Base-by-base conservation (phyloP, 2,797 vertebrate species). In the Karalla daura region DNA sequence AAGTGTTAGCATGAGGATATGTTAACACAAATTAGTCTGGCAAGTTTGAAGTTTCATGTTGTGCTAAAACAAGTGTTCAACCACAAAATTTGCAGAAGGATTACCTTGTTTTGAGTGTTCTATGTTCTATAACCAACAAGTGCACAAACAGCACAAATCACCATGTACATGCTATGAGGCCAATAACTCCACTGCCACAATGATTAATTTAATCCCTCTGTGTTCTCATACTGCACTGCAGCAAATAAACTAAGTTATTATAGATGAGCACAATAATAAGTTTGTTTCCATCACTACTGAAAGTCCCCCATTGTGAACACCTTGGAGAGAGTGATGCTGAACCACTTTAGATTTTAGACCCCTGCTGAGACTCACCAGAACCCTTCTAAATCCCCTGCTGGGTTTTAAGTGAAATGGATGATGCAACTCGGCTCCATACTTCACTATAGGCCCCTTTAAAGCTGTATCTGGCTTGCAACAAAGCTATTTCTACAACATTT, bases 401-500 rank as follows among this genome's bases (percentile, higher is more conserved):
- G 21, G 17, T 12, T 40, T n/a, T 13, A 33, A 54, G 2, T 63
- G 2, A 39, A 50, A 50, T 40, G 2, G 6, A 47, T 59, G 58
- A 68, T 44, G 30, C 18, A 59, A 52, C 27, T n/a, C n/a, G n/a
- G n/a, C 21, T 18, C 51, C 15, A 20, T 15, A 20, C 39, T 30
- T 25, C 27, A 40, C 55, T 11, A 45, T n/a, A 30, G 14, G 39
- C 13, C 12, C 28, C 45, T 25, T 49, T 37, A 5, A 44, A 18
- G 33, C 8, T 17, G 11, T 20, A 63, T 27, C 39, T 8, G 32
- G 18, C 33, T 15, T n/a, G 15, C 30, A 61, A 43, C 23, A n/a
- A 20, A 21, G 49, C 25, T 45, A 17, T 8, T 40, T 40, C 8
- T 39, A 4, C 36, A 43, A 47, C 20, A 60, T 24, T 37, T 18